These are phyloP conservation scores for Catonia carolina DNA, from an alignment of 2,888 invertebrate genomes.

Conservation along the genomic window DNA sequence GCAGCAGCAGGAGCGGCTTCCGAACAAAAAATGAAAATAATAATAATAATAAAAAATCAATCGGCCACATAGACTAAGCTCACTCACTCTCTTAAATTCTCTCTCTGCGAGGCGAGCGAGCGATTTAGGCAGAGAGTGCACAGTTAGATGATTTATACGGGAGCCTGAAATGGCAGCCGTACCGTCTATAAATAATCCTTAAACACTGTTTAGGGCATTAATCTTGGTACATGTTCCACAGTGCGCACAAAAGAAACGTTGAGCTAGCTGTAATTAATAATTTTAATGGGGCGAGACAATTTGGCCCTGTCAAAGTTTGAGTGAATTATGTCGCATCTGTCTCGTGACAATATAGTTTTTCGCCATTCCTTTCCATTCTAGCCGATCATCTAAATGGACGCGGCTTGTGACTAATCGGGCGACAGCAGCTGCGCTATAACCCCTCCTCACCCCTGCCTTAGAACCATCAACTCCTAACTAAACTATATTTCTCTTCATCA, in stretches of 20 bases:
- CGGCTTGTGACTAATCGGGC: no score
- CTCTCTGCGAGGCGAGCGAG: no score
- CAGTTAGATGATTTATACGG: slow-evolving; percentile 6
- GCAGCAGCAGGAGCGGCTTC: no score
- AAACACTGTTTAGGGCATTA: slow-evolving; percentile 25
- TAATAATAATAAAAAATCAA: no score
- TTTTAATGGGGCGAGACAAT: slow-evolving; percentile 28
- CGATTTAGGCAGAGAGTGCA: not conserved
- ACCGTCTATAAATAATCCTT: slow-evolving; percentile 27
- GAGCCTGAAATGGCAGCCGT: slow-evolving; percentile 9
- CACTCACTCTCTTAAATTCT: no score
- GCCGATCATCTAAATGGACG: no score
- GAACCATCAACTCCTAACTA: no score
- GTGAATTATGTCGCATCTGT: slow-evolving; percentile 36
- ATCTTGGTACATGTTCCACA: slow-evolving; percentile 20
- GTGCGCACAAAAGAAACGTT: slow-evolving; percentile 25
- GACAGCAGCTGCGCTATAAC: no score
- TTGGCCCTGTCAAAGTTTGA: slow-evolving; percentile 30
- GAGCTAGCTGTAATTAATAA: slow-evolving; percentile 25
- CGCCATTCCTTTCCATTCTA: slow-evolving; percentile 9
- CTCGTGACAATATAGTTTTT: slow-evolving; percentile 23
- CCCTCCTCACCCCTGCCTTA: no score
- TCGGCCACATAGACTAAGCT: no score
- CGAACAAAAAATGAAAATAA: no score
- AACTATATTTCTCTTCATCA: no score